phyloP scores from a whole-genome alignment of 2,888 invertebrate genomes.

The Apamea monoglypha region DNA sequence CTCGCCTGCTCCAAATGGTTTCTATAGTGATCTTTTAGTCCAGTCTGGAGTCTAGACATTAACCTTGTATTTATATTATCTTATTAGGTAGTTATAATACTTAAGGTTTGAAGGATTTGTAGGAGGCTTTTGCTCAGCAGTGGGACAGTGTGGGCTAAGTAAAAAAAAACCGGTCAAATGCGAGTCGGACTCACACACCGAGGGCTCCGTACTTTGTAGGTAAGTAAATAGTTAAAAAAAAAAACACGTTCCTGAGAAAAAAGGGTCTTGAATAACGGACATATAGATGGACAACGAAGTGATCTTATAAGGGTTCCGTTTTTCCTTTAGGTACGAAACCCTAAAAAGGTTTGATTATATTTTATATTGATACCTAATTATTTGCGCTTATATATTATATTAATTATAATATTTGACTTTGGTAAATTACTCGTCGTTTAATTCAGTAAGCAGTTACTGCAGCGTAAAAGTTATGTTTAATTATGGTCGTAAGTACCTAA shows the following conservation, averaged over 20 bases:
- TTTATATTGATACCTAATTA: background rate
- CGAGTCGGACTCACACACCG: no score
- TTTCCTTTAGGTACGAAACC: no score
- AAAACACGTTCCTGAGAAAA: no score
- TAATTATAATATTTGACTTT: background rate
- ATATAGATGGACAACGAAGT: no score
- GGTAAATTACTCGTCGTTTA: background rate
- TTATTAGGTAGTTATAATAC: no score
- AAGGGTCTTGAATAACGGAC: no score
- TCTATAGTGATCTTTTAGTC: background rate
- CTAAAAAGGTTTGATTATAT: no score
- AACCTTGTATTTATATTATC: background rate
- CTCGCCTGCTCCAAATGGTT: background rate
- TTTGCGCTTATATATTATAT: background rate
- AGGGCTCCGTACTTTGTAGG: no score
- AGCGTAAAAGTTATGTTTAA: conserved; percentile 43
- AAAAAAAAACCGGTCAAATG: no score
- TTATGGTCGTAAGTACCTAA: conserved; percentile 46
- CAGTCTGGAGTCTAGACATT: background rate
- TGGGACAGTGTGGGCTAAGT: no score
- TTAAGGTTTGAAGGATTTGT: background rate
- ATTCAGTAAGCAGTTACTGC: conserved; percentile 16
- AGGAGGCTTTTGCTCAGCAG: background rate
- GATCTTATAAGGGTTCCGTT: no score
- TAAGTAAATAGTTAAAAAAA: no score